Conservation (phyloP, 2,113 vertebrate species). For the Xerus inauris region DNA sequence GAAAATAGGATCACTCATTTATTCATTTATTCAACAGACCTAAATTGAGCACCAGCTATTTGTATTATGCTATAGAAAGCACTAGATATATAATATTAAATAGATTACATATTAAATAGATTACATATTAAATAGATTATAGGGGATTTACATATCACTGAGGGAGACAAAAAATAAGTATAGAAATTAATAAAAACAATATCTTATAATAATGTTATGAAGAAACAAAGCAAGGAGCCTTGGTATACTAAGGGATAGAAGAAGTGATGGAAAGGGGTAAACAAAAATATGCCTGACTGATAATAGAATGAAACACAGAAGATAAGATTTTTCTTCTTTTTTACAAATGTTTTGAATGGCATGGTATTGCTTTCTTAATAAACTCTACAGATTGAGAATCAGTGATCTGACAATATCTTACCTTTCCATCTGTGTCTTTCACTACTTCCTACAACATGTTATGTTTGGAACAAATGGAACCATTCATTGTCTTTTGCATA, state of each 20-base stretch:
- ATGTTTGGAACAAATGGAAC: neutral
- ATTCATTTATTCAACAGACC: constrained; percentile 8
- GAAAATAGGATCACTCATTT: neutral
- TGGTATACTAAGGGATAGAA: neutral
- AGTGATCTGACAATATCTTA: neutral
- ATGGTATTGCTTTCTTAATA: neutral
- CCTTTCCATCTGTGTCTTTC: neutral
- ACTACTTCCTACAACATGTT: neutral
- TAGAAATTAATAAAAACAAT: constrained; percentile 18
- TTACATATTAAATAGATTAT: neutral
- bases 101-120: neutral
- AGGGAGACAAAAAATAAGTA: constrained; percentile 23
- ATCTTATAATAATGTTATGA: neutral
- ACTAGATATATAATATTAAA: constrained; percentile 1
- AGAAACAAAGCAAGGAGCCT: neutral
- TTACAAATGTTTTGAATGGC: neutral
- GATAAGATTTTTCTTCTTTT: neutral
- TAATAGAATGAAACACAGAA: neutral
- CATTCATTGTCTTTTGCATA: neutral
- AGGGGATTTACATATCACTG: neutral
- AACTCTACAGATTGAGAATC: neutral
- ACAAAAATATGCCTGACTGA: neutral
- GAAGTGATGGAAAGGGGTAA: neutral
- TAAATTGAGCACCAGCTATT: neutral
- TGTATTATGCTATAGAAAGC: neutral